Base-by-base conservation (phyloP, 1,140 invertebrate genomes). In the Nylanderia fulva region DNA sequence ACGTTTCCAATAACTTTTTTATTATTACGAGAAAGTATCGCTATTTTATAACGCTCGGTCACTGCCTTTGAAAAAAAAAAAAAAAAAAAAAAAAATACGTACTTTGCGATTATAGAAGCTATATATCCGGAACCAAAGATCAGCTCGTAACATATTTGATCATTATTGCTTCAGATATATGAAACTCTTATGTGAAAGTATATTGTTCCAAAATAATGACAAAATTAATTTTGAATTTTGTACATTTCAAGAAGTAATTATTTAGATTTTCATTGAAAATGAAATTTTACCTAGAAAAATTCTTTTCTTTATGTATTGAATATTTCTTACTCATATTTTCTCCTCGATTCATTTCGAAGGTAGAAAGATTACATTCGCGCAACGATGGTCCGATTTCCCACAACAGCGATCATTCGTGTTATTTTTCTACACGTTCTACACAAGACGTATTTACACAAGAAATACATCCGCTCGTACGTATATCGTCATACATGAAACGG, bases 391-490 rank as follows among this genome's bases (percentile, higher is more conserved):
- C 11, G 54, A 24, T 29, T 39, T 75, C 8, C 21, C 7, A 9
- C 11, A 45, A 21, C 39, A 21, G 6, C 27, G 42, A 64, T 39
- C n/a, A 66, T 66, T 36, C 24, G 18, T 36, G 11, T 77, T 15
- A 68, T 54, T 79, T 79, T 68, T 24, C 36, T 24, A 48, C 33
- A 5, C n/a, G n/a, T n/a, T 68, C 52, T 39, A 21, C 27, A 33
- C 42, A 24, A 68, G 9, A 18, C 48, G 48, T 56, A 42, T 42
- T n/a, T n/a, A n/a, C n/a, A n/a, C n/a, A n/a, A n/a, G n/a, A 15
- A 64, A 9, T 80, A 58, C 11, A 58, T 71, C 33, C 24, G 36
- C 27, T 48, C 29, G 48, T 42, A 56, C 52, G n/a, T n/a, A 66
- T 54, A 39, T 33, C 45, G 1, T 56, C 54, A 56, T 56, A 54